Conservation (phyloP, 2,888 invertebrate species). For the Morpho achilles region DNA sequence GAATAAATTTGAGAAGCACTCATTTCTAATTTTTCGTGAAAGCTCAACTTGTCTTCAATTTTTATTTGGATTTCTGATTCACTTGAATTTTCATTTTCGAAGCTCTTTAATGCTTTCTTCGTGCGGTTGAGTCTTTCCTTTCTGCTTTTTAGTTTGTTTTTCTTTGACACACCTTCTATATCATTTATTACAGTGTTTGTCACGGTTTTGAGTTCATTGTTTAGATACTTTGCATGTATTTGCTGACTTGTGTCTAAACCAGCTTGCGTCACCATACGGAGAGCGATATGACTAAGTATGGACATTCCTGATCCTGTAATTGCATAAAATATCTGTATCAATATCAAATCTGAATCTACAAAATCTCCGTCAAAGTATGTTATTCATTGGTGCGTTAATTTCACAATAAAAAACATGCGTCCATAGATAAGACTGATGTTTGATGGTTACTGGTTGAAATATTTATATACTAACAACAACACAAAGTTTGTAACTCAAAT, state of each 20-base stretch:
- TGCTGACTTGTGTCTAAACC: slow-evolving; percentile 68
- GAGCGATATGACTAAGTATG: slow-evolving; percentile 85
- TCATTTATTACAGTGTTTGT: slow-evolving; percentile 54
- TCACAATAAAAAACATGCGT: too few species aligned
- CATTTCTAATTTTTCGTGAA: slow-evolving; percentile 55
- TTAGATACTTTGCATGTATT: slow-evolving; percentile 64
- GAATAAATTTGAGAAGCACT: slow-evolving; percentile 76
- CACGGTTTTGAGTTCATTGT: slow-evolving; percentile 48
- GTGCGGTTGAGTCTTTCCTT: slow-evolving; percentile 63
- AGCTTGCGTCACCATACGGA: slow-evolving; percentile 87
- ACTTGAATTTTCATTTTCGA: slow-evolving; percentile 43
- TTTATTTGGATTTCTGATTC: slow-evolving; percentile 47
- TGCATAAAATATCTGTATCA: too few species aligned
- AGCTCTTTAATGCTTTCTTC: slow-evolving; percentile 53
- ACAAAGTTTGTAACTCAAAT: too few species aligned
- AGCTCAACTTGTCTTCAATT: slow-evolving; percentile 47
- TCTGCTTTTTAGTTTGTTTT: slow-evolving; percentile 62
- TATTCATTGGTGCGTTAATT: too few species aligned
- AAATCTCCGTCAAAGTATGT: too few species aligned
- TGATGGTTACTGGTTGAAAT: background rate
- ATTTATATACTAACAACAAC: too few species aligned
- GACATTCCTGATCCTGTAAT: slow-evolving; percentile 87
- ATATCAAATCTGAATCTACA: too few species aligned
- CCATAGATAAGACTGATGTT: too few species aligned
- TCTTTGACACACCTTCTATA: slow-evolving; percentile 60